Percentiles rank a stretch among this genome's conserved stretches.
Evolutionary conservation across 2,888 invertebrate genomes (phyloP).

Genomic region (Sialis lutaria): DNA sequence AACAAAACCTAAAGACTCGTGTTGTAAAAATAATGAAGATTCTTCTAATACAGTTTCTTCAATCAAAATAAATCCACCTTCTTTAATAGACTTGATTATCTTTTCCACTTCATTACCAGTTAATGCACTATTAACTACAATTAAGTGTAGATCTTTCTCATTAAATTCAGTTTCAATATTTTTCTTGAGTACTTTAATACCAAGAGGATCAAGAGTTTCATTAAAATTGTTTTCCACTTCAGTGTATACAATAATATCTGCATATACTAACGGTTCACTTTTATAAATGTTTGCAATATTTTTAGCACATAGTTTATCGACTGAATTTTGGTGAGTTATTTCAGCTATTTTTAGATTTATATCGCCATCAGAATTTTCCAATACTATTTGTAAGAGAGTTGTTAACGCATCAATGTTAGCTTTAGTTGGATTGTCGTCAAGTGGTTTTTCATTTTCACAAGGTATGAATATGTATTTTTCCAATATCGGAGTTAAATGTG

Average conservation of each 20-base stretch:
- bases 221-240: constrained; percentile 19
- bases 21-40: no score
- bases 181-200: constrained; percentile 40
- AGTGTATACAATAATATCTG: constrained; percentile 40
- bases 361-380: constrained; percentile 46
- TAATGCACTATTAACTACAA: constrained; percentile 11
- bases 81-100: constrained; percentile 14
- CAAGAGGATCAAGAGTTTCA: constrained; percentile 27
- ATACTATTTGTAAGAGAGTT: constrained; percentile 44
- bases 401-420: constrained; percentile 26
- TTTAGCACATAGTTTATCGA: constrained; percentile 29
- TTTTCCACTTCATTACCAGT: no score
- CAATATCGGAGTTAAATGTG: constrained; percentile 23
- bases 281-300: constrained; percentile 38
- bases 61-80: constrained; percentile 21
- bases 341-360: constrained; percentile 8
- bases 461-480: constrained; percentile 37
- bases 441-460: constrained; percentile 19
- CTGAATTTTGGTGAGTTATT: no score
- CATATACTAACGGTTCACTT: constrained; percentile 50
- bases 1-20: constrained; percentile 27
- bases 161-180: constrained; percentile 26
- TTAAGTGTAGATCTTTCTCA: background rate
- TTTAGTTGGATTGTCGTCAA: background rate
- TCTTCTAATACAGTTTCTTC: constrained; percentile 16